These are phyloP conservation scores for Cheilosia variabilis DNA, from an alignment of 2,888 invertebrate genomes.

Conservation along the genomic window DNA sequence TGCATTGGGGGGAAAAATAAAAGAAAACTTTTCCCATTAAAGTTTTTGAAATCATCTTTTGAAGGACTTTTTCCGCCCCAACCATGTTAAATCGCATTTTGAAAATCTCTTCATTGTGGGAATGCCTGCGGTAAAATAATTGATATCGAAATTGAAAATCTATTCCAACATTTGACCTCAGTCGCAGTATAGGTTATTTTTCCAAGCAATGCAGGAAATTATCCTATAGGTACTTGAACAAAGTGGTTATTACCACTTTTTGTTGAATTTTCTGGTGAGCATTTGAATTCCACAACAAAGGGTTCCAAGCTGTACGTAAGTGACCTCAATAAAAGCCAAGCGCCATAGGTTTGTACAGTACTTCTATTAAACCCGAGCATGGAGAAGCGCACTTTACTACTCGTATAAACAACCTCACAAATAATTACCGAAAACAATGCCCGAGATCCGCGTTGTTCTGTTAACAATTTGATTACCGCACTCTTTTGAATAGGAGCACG, in stretches of 20 bases:
- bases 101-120: neutral
- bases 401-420: too few species aligned
- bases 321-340: neutral
- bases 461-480: too few species aligned
- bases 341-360: neutral
- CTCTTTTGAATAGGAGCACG: too few species aligned
- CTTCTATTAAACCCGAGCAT: too few species aligned
- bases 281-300: neutral
- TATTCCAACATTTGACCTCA: too few species aligned
- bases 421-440: too few species aligned
- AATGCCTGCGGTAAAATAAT: too few species aligned
- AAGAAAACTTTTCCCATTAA: slow-evolving; percentile 81
- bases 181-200: too few species aligned
- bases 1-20: slow-evolving; percentile 21
- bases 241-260: neutral
- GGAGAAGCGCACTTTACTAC: too few species aligned
- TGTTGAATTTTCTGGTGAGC: neutral
- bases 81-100: neutral
- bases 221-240: neutral
- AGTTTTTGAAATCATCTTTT: slow-evolving; percentile 72
- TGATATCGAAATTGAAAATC: too few species aligned
- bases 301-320: neutral
- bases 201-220: neutral
- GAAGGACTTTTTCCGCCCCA: neutral
- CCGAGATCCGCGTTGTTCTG: too few species aligned